phyloP scores from a whole-genome alignment of 2,113 vertebrate species.

The Prolemur simus region DNA sequence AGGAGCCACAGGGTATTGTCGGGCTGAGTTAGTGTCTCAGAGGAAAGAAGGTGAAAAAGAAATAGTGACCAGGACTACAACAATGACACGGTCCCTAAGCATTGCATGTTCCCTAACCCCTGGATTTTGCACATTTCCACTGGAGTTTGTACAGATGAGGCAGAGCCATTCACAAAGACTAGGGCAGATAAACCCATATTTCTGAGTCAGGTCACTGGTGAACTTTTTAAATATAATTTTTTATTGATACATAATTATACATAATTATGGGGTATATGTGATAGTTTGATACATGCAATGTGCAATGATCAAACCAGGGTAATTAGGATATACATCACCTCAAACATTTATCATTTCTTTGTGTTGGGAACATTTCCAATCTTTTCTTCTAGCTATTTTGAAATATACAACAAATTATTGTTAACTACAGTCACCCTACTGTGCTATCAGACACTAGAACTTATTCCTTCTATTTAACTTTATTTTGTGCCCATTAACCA shows the following conservation, averaged over 20 bases:
- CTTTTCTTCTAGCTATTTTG: neutral
- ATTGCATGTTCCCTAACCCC: fast-evolving
- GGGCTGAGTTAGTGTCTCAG: neutral
- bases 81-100: neutral
- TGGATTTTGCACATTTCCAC: neutral
- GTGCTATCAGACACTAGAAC: neutral
- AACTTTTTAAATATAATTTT: neutral
- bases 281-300: neutral
- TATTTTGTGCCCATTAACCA: neutral
- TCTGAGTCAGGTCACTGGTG: neutral
- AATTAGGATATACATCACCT: neutral
- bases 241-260: neutral
- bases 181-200: neutral
- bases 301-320: neutral
- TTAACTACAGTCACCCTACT: neutral
- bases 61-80: neutral
- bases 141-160: neutral
- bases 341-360: neutral
- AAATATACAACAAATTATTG: neutral
- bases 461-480: neutral
- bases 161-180: neutral
- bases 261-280: neutral
- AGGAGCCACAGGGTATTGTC: neutral
- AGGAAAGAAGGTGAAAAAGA: neutral
- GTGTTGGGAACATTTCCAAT: neutral